Conservation (phyloP, 2,113 vertebrate species). For the Laticauda colubrina region DNA sequence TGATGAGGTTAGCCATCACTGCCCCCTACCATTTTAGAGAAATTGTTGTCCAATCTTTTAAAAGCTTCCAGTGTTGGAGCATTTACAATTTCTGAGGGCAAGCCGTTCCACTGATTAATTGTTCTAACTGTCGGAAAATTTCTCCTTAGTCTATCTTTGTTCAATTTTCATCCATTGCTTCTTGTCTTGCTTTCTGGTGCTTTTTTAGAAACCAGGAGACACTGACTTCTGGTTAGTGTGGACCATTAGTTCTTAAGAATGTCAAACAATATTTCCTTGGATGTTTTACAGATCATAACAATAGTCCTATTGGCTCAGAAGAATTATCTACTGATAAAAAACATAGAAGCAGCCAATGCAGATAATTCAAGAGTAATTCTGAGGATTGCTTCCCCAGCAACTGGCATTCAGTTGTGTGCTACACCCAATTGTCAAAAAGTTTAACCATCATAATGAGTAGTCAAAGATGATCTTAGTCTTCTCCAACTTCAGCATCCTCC, state of each 20-base stretch:
- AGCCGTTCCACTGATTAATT: not conserved
- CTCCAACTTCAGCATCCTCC: not conserved
- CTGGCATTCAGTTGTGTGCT: not conserved
- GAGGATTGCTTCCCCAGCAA: not conserved
- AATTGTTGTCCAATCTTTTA: not conserved
- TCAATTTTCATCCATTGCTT: not conserved
- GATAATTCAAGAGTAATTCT: not conserved
- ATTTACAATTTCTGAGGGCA: not conserved
- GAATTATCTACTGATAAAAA: not conserved
- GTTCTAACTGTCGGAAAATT: not conserved
- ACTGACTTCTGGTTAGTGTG: not conserved
- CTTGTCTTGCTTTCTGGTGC: not conserved
- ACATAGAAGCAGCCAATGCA: not conserved
- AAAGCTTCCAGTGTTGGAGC: no score
- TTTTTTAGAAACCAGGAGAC: not conserved
- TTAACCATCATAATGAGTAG: not conserved
- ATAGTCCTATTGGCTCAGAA: not conserved
- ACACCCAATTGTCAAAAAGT: not conserved
- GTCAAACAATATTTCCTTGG: not conserved
- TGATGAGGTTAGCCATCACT: no score
- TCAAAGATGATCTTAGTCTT: not conserved
- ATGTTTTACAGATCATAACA: not conserved
- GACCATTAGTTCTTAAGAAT: not conserved
- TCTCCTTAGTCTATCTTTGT: not conserved
- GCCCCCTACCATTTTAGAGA: no score